Percentiles rank a stretch among this genome's conserved stretches.
Evolutionary conservation across 1,140 invertebrate genomes (phyloP).

Genomic region (Papilio xuthus): DNA sequence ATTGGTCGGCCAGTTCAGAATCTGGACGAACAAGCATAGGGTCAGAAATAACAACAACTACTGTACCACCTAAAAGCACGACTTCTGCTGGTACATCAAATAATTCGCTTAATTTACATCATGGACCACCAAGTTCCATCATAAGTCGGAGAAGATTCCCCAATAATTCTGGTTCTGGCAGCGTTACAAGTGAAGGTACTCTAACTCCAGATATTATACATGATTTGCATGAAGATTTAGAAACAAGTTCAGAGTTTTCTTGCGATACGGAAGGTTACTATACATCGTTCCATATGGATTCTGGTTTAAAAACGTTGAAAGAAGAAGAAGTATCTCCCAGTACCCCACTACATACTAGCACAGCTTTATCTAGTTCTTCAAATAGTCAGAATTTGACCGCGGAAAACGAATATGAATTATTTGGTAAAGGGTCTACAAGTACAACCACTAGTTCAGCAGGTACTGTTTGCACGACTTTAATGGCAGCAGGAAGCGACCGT

Average conservation of each 20-base stretch:
- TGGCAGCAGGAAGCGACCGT: conserved; percentile 83
- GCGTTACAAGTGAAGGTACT: conserved; percentile 92
- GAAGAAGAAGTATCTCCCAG: conserved; percentile 87
- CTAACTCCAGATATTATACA: conserved; percentile 91
- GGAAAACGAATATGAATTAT: conserved; percentile 94
- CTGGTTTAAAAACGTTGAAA: conserved; percentile 92
- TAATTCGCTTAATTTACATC: conserved; percentile 84
- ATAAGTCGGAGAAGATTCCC: conserved; percentile 84
- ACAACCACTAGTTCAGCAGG: conserved; percentile 95
- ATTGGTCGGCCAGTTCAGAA: conserved; percentile 96
- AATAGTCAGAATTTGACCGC: conserved; percentile 84
- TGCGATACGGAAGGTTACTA: conserved; percentile 98
- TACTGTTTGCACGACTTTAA: conserved; percentile 91
- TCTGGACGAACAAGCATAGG: conserved; percentile 92
- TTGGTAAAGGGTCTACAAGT: conserved; percentile 93
- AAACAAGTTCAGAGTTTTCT: conserved; percentile 96
- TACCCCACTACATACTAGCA: conserved; percentile 84
- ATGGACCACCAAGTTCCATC: conserved; percentile 86
- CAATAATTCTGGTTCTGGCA: conserved; percentile 90
- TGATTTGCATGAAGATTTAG: conserved; percentile 90
- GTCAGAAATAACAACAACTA: conserved; percentile 88
- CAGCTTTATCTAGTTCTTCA: conserved; percentile 83
- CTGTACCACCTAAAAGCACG: conserved; percentile 87
- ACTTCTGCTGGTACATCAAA: conserved; percentile 86
- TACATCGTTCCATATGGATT: conserved; percentile 98